Base-by-base conservation (phyloP, 2,888 invertebrate genomes). In the Xanthorhoe designata region DNA sequence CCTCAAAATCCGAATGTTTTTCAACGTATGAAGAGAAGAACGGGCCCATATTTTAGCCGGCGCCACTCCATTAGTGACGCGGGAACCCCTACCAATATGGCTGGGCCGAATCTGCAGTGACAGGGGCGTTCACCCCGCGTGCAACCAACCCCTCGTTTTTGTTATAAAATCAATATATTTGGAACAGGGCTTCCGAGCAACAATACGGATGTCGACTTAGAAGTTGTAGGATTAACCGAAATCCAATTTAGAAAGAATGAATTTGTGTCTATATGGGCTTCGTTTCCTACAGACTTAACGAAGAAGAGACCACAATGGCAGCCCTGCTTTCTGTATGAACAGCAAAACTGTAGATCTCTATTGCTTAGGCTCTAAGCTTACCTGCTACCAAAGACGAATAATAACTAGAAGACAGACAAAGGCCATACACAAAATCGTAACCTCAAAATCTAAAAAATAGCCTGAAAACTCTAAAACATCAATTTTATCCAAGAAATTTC, bases 161-260 rank as follows among this genome's bases (percentile, higher is more conserved):
- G 92, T 91, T 91, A 90, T 84, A 91, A 92, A 92, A 93, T 93
- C 92, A 87, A 93, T 92, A 92, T 87, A 89, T 91, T 91, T 90
- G 81, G 86, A 87, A 79, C 81, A 86, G 79, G 81, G 79, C 79
- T 83, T 81, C 82, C 79, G 78, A 80, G 80, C 78, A 85, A 83
- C 78, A 79, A 80, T 80, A 80, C 72, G 76, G 74, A 77, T 74
- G 75, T 75, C 74, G 70, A 56, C 67, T 66, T 73, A 74, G 71
- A 64, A 62, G 68, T 63, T 64, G 60, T 56, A 55, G 70, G 66
- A 71, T 71, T 75, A 77, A 75, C 71, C 73, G 67, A 65, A 66
- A 71, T 72, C 72, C 71, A 63, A 71, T 68, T 71, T 60, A 56
- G 66, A 65, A 66, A 70, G 66, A 62, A 68, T 56, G 63, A 56